These are phyloP conservation scores for Elmis aenea DNA, from an alignment of 2,888 invertebrate genomes.

Conservation along the genomic window DNA sequence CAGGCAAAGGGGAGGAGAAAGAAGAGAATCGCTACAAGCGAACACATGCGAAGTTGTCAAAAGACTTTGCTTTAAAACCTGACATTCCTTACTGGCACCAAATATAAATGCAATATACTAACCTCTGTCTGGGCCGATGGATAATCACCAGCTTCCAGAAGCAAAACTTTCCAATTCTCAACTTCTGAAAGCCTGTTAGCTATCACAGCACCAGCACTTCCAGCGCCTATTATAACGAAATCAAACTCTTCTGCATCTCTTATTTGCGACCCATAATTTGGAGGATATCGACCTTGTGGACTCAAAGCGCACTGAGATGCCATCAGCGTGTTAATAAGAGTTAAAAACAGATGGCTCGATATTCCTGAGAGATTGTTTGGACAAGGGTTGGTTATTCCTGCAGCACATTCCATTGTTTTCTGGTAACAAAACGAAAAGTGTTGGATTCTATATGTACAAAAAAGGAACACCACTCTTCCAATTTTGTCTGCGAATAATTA, in stretches of 20 bases:
- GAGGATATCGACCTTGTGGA: conserved; percentile 26
- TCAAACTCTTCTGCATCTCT: conserved; percentile 53
- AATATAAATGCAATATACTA: conserved; percentile 24
- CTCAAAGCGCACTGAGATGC: conserved; percentile 56
- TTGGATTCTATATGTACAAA: too few species aligned
- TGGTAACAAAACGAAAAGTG: too few species aligned
- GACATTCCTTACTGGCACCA: too few species aligned
- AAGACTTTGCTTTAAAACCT: too few species aligned
- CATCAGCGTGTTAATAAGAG: conserved; percentile 56
- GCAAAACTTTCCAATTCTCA: conserved; percentile 38
- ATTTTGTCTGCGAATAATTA: too few species aligned
- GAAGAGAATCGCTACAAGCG: too few species aligned
- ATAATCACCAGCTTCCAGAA: conserved; percentile 40
- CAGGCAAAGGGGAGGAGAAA: too few species aligned
- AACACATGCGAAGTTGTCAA: too few species aligned
- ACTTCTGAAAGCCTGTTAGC: conserved; percentile 48
- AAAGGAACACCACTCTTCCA: too few species aligned
- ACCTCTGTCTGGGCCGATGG: conserved; percentile 56
- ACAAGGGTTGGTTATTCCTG: conserved; percentile 7
- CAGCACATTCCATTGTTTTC: conserved; percentile 9
- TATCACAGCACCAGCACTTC: conserved; percentile 49
- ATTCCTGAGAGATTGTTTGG: conserved; percentile 42
- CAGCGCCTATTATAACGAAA: conserved; percentile 49
- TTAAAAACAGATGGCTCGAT: conserved; percentile 51
- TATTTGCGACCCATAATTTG: conserved; percentile 25